These are phyloP conservation scores for Sapajus apella DNA, from an alignment of 2,113 vertebrate genomes.

Conservation along the genomic window DNA sequence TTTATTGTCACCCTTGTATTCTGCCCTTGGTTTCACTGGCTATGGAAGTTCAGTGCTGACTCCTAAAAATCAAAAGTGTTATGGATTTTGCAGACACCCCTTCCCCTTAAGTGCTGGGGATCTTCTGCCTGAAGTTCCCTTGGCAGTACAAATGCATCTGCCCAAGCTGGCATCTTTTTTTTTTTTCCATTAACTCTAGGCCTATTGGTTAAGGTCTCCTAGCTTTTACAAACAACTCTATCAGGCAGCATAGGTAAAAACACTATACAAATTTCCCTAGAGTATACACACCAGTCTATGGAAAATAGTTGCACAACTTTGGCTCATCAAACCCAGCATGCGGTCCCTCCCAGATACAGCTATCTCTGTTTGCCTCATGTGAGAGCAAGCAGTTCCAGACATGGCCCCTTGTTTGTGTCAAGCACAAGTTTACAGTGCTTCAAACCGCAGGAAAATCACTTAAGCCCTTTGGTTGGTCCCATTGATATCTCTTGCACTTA, in stretches of 20 bases:
- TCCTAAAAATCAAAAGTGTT: background rate
- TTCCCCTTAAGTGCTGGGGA: background rate
- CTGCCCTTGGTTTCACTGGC: background rate
- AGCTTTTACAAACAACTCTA: background rate
- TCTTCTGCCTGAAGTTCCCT: background rate
- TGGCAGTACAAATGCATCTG: background rate
- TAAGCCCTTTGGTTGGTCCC: background rate
- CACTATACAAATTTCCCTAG: background rate
- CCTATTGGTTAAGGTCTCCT: background rate
- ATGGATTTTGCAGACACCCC: background rate
- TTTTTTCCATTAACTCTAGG: background rate
- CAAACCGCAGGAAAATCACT: background rate
- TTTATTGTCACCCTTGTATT: background rate
- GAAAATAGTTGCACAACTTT: background rate
- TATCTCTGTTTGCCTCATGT: background rate
- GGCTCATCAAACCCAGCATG: background rate
- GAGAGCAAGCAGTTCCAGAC: background rate
- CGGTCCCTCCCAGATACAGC: background rate
- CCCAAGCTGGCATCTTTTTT: background rate
- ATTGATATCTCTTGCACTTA: background rate
- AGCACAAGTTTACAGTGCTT: background rate
- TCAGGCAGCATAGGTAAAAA: background rate
- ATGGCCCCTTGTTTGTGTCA: background rate
- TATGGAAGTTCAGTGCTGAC: background rate
- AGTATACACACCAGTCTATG: background rate